Base-by-base conservation (phyloP, 1,140 invertebrate genomes). In the Cotesia vestalis region DNA sequence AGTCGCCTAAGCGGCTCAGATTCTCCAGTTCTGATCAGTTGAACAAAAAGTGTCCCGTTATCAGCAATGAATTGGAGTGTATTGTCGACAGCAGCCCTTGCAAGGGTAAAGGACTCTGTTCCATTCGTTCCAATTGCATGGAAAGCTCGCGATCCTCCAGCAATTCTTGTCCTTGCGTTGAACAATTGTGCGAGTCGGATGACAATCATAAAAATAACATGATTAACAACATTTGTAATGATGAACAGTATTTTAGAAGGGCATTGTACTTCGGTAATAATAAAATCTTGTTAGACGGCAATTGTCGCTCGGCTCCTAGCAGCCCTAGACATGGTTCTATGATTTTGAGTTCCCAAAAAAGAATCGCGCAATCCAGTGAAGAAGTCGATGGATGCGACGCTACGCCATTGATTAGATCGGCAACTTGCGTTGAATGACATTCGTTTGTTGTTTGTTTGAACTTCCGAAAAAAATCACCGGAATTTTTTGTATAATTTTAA, bases 1-100 rank as follows among this genome's bases (percentile, higher is more conserved):
- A 95, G 81, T 94, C 93, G 34, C 93, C 93, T 27, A 94, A 95
- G 79, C 91, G 91, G 75, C 80, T 95, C 40, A 84, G 93, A 57
- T 95, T 95, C 77, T 93, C 93, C 1, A 91, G 90, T 38, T 91
- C 90, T 1, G 91, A 91, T 77, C 88, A 91, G 53, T 80, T 40
- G 75, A 83, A 40, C 76, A 77, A 11, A 62, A 71, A 64, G 34
- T 51, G 59, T 71, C 2, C 69, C 61, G 0, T 61, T 72, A 63
- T 73, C 55, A 78, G 73, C 36, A 79, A 74, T 20, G 79, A 83
- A 8, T 77, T 89, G 8, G 86, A 90, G 70, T 82, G 85, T 0
- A 88, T 89, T 27, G 74, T 78, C 3, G 88, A 89, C 71, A 86
- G 82, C 36, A 90, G 87, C 70, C 88, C 89, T 0, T 86, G 85